phyloP scores from a whole-genome alignment of 2,888 invertebrate species.

The Hemaris fuciformis region DNA sequence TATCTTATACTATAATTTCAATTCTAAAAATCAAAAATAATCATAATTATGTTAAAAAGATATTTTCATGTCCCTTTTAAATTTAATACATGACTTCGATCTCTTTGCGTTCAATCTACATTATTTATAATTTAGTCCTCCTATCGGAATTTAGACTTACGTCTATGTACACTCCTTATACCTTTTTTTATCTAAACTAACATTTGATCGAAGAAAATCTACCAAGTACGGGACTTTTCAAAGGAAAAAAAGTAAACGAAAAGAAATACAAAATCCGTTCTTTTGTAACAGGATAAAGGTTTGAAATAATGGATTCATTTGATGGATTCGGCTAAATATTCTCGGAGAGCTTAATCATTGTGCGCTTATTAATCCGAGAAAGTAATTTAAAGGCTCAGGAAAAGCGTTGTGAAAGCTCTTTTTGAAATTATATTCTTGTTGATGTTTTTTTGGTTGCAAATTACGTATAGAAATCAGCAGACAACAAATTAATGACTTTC shows the following conservation, averaged over 20 bases:
- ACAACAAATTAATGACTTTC: too few relatives aligned
- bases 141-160: too few relatives aligned
- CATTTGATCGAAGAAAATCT: neutral
- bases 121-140: too few relatives aligned
- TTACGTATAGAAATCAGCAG: too few relatives aligned
- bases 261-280: neutral
- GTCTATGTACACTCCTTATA: neutral
- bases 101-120: too few relatives aligned
- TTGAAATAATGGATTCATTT: slow-evolving; percentile 13
- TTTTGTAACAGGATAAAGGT: slow-evolving; percentile 12
- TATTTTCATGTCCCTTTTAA: too few relatives aligned
- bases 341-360: slow-evolving; percentile 3
- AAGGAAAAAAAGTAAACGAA: neutral
- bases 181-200: neutral
- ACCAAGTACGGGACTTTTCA: neutral
- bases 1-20: too few relatives aligned
- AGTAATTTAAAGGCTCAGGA: neutral
- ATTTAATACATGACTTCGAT: too few relatives aligned
- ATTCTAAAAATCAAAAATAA: too few relatives aligned
- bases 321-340: slow-evolving; percentile 4
- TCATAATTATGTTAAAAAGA: too few relatives aligned
- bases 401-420: neutral
- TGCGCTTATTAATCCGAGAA: neutral
- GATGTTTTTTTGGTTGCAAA: too few relatives aligned
- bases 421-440: neutral